Base-by-base conservation (phyloP, 2,797 vertebrate species). In the Oceanodroma leucorhoa region DNA sequence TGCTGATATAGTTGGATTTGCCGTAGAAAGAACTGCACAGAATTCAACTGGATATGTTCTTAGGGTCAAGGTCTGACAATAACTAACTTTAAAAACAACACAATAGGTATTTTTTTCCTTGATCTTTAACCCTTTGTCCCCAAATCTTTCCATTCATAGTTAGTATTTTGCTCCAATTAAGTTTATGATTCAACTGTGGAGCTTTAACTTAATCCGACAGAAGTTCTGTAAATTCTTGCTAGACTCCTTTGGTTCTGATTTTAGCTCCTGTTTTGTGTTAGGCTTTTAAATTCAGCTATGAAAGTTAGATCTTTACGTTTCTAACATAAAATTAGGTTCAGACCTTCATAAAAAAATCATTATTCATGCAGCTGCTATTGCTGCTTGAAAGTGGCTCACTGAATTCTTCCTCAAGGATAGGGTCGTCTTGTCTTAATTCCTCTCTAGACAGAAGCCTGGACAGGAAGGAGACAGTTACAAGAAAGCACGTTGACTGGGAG, bases 201-300 rank as follows among this genome's bases (percentile, higher is more conserved):
- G 29, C 41, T 83, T 93, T 89, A 65, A 51, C 34, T 75, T 93
- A 20, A 89, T 65, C 48, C 38, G 32, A 75, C 29, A 50, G 38
- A 93, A 89, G 43, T 88, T 94, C 73, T 75, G 51, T 51, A 89
- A 94, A 62, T 72, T 27, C 58, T 92, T 73, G 26, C 61, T 85
- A 24, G 64, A 40, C 2, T 10, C 34, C 58, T 55, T 94, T 45
- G 8, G 38, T 86, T 94, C 55, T 38, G 55, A 57, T 87, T 94
- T 83, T 81, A 54, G 53, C 66, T 94, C 48, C 83, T 90, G 43
- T 71, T 90, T 94, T 90, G 5, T 26, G 69, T 69, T 90, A 82
- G 32, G 55, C 43, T 62, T 94, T 48, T 60, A 13, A 89, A 88
- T 76, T 93, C 64, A 62, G 15, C 53, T 60, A 16, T 70, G 57